These are phyloP conservation scores for Chironomus striatipennis DNA, from an alignment of 1,140 invertebrate species.

Conservation along the genomic window DNA sequence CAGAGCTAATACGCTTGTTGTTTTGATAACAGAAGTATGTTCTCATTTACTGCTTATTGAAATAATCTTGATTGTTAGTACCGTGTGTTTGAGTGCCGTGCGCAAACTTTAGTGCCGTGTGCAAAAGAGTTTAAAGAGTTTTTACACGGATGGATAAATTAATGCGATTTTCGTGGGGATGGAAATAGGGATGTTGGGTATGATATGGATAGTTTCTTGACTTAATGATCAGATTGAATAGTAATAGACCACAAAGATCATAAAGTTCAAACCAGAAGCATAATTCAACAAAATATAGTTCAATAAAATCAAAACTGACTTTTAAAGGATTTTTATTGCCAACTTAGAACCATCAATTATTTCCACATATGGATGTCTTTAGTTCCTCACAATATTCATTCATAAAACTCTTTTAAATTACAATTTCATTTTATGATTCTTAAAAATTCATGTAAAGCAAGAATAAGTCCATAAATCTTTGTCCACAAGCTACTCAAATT, in stretches of 20 bases:
- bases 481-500: not conserved
- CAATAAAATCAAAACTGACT: not conserved
- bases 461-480: slow-evolving; percentile 11
- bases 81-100: not conserved
- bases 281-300: not conserved
- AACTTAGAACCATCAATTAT: not conserved
- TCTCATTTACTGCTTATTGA: not conserved
- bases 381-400: not conserved
- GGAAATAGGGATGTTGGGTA: no score
- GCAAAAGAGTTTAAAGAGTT: not conserved
- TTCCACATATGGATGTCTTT: not conserved
- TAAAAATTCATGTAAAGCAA: not conserved
- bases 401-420: not conserved
- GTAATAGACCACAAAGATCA: no score
- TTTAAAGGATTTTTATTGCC: not conserved
- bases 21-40: not conserved
- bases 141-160: not conserved
- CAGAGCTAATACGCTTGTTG: not conserved
- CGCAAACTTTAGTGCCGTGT: not conserved
- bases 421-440: not conserved
- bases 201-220: no score
- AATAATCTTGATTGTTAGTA: slow-evolving; percentile 15
- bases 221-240: no score
- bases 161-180: no score
- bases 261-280: no score